A percentile compares a stretch with the other conserved stretches of the same genome.
Evolutionary conservation across 2,888 invertebrate species (phyloP).

Genomic region (Scotopteryx bipunctaria): DNA sequence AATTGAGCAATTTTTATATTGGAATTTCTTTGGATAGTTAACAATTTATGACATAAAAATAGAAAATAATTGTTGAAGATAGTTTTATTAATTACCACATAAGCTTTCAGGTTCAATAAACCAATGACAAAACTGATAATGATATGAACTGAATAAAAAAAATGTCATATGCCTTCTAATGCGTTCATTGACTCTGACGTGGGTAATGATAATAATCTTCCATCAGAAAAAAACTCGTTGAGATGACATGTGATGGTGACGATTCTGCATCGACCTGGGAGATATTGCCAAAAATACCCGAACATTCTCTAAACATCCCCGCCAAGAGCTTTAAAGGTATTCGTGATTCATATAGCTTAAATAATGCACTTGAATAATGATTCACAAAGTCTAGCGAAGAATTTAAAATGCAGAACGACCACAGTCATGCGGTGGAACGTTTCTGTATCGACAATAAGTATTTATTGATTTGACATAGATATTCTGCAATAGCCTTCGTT

Average conservation of each 20-base stretch:
- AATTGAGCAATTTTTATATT: conserved; percentile 21
- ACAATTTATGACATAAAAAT: conserved; percentile 23
- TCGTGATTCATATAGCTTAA: conserved; percentile 50
- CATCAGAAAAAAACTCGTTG: conserved; percentile 30
- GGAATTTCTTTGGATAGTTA: conserved; percentile 14
- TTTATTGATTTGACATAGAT: conserved; percentile 10
- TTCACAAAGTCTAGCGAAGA: conserved; percentile 32
- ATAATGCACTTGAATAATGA: conserved; percentile 42
- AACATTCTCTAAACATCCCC: conserved; percentile 36
- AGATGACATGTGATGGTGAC: conserved; percentile 46
- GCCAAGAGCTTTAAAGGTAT: conserved; percentile 33
- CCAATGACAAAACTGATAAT: too few relatives aligned
- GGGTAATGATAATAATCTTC: conserved; percentile 28
- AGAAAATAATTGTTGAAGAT: conserved; percentile 5
- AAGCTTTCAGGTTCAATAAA: conserved; percentile 15
- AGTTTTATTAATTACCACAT: conserved; percentile 18
- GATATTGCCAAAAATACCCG: conserved; percentile 68
- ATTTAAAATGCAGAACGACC: conserved; percentile 22
- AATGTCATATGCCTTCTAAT: conserved; percentile 19
- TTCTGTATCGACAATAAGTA: not conserved
- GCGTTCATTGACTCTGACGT: conserved; percentile 25
- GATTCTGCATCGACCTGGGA: conserved; percentile 62
- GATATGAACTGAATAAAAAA: conserved; percentile 15
- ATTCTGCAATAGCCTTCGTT: conserved; percentile 5
- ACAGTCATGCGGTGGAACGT: conserved; percentile 7